Conservation (phyloP, 2,888 invertebrate species). For the Azorinus chamasolen region DNA sequence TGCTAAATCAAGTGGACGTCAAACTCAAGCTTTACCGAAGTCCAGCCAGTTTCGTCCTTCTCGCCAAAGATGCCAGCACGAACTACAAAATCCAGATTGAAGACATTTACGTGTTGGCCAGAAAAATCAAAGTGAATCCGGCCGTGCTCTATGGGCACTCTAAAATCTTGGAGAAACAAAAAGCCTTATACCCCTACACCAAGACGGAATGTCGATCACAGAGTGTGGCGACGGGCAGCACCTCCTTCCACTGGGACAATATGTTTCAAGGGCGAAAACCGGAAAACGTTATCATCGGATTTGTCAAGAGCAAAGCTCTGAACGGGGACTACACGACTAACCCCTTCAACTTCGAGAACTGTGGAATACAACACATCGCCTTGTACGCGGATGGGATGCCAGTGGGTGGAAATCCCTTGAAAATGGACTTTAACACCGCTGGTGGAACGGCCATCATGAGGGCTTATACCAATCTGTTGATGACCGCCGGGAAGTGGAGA, state of each 20-base stretch:
- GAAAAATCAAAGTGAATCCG: conserved; percentile 50
- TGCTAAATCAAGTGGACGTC: conserved; percentile 16
- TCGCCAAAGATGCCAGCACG: background rate
- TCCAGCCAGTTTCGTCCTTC: conserved; percentile 1
- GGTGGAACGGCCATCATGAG: conserved; percentile 25
- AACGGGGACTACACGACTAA: conserved; percentile 34
- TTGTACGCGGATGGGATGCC: conserved; percentile 32
- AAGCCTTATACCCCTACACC: conserved; percentile 29
- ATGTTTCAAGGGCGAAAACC: conserved; percentile 42
- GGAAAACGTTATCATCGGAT: conserved; percentile 17
- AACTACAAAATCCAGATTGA: conserved; percentile 9
- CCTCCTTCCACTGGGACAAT: conserved; percentile 36
- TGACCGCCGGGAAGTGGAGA: conserved; percentile 30
- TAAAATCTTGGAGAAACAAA: conserved; percentile 27
- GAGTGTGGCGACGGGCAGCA: conserved; percentile 20
- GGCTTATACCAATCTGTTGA: conserved; percentile 33
- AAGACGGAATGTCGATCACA: conserved; percentile 26
- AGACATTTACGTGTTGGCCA: conserved; percentile 25
- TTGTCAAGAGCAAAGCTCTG: conserved; percentile 26
- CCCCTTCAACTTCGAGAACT: conserved; percentile 37
- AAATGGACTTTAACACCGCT: conserved; percentile 23
- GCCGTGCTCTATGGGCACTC: conserved; percentile 47
- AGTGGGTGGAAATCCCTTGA: conserved; percentile 27
- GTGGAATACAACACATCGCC: conserved; percentile 23
- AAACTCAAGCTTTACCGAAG: conserved; percentile 1